Evolutionary conservation across 2,888 invertebrate species (phyloP), one percentile per base, ranked within the genome.

Genomic region (Leucophenga maculata): DNA sequence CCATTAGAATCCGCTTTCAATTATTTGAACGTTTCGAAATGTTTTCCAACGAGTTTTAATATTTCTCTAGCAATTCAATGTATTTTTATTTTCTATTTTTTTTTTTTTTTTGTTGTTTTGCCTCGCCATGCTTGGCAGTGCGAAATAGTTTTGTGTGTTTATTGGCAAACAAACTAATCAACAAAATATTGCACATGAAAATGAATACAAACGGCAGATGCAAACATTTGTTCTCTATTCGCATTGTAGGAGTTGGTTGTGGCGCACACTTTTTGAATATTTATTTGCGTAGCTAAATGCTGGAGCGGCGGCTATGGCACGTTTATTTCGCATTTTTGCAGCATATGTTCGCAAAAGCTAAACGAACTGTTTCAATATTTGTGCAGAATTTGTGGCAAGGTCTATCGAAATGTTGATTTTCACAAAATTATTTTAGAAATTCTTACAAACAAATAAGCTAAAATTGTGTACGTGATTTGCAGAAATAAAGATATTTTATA

Each of bases 1-100:
- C 62, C 62, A 64, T 64, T 64, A 48, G 48, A 64, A 46, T 48
- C 62, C 62, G 46, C 62, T 64, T 48, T 64, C 46, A 64, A 64
- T 46, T 64, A 60, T 60, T 60, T 26, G 57, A n/a, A 57, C 26
- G 57, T 57, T 57, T 14, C 2, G 31, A 22, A 57, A 57, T 57
- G 14, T n/a, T 50, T 50, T 50, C 50, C 39, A 39, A 39, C 39
- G 39, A 39, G 8, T 50, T 18, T 50, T 6, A 6, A 50, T 50
- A 39, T 39, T 39, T 39, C 39, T 3, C 39, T 11, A 39, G 11
- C 8, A 11, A 39, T 39, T 39, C 39, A 39, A 39, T 39, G 8
- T 8, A 1, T 6, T 55, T 55, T 26, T 20, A 26, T 55, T 55
- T 55, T 26, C 11, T 22, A 39, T 55, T 55, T 26, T 20, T 55